Conservation (phyloP, 2,113 vertebrate species). For the Prochilodus magdalenae region DNA sequence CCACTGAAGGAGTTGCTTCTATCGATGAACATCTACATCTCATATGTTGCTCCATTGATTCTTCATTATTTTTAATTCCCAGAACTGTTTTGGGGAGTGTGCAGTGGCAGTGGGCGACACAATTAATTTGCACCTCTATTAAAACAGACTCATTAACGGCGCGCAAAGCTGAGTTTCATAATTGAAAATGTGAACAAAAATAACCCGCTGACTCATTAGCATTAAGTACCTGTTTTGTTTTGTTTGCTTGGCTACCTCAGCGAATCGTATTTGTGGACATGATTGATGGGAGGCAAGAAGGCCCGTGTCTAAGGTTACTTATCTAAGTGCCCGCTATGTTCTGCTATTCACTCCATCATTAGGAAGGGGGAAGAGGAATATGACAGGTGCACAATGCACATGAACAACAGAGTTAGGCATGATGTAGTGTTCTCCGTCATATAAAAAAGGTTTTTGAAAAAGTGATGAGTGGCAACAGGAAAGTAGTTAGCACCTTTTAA, state of each 20-base stretch:
- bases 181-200: conserved; percentile 71
- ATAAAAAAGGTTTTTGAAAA: neutral
- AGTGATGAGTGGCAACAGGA: neutral
- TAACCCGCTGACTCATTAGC: conserved; percentile 66
- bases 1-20: neutral
- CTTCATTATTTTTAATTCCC: conserved; percentile 74
- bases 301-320: conserved; percentile 31
- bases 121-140: conserved; percentile 74
- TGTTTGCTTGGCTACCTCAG: conserved; percentile 67
- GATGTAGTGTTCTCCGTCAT: too few species aligned
- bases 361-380: neutral
- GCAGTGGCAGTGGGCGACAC: conserved; percentile 59
- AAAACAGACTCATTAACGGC: conserved; percentile 76
- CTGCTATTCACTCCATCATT: neutral
- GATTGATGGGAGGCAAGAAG: conserved; percentile 58
- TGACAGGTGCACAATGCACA: neutral
- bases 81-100: conserved; percentile 56
- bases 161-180: conserved; percentile 69
- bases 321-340: conserved; percentile 23
- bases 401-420: neutral
- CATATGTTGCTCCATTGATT: conserved; percentile 79
- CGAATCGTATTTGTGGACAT: conserved; percentile 45
- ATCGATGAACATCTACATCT: conserved; percentile 72
- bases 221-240: conserved; percentile 55
- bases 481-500: conserved; percentile 2